Percentiles rank a stretch among this genome's conserved stretches.
phyloP scores from a whole-genome alignment of 2,888 invertebrate species.

The Oscheius onirici region DNA sequence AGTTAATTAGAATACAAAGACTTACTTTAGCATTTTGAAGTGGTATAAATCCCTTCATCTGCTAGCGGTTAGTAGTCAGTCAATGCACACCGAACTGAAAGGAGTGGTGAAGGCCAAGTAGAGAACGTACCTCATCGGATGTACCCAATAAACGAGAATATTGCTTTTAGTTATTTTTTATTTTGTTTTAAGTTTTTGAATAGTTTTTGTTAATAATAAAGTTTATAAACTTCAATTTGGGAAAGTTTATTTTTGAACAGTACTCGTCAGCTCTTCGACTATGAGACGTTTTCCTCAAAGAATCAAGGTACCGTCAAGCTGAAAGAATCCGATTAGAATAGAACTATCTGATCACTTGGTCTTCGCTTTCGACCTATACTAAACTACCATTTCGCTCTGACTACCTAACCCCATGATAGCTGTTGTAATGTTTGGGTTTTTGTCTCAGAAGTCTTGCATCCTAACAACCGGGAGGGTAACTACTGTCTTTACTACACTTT shows the following conservation, averaged over 20 bases:
- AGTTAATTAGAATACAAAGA: neutral
- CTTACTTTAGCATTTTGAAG: constrained; percentile 18
- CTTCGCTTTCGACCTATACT: too few relatives aligned
- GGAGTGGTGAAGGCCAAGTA: neutral
- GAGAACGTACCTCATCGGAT: neutral
- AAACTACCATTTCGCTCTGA: too few relatives aligned
- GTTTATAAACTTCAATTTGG: too few relatives aligned
- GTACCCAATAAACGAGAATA: neutral
- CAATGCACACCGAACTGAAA: neutral
- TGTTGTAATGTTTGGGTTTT: too few relatives aligned
- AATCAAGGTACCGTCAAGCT: neutral
- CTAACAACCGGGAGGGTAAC: neutral
- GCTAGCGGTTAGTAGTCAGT: neutral
- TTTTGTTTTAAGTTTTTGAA: too few relatives aligned
- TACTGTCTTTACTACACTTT: neutral
- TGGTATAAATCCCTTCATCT: constrained; percentile 17
- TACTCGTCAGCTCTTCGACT: too few relatives aligned
- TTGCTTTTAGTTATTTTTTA: neutral
- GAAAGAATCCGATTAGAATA: too few relatives aligned
- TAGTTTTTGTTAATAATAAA: too few relatives aligned
- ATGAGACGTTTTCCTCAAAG: neutral
- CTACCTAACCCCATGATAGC: too few relatives aligned
- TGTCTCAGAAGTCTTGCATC: too few relatives aligned
- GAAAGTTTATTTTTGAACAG: too few relatives aligned
- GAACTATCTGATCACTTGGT: too few relatives aligned